Conservation (phyloP, 2,797 vertebrate species). For the Rhinatrema bivittatum region DNA sequence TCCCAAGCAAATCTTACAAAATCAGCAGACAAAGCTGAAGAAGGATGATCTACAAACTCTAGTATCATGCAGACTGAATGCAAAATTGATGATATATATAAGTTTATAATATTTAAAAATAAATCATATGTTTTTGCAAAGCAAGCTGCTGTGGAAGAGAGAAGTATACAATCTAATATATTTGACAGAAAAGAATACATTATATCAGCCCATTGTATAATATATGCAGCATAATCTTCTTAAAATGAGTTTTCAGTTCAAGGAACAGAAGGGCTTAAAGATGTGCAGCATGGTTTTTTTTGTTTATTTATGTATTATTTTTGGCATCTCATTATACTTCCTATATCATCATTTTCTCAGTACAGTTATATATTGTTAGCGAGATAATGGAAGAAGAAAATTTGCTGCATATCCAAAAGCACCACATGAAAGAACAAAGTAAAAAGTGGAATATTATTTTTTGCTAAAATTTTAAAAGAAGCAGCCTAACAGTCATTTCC, state of each 20-base stretch:
- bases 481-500: no score
- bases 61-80: conserved; percentile 1
- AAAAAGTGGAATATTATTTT: no score
- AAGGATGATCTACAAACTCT: not conserved
- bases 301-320: no score
- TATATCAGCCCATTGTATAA: conserved; percentile 63
- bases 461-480: no score
- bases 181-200: conserved; percentile 44
- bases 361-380: conserved; percentile 60
- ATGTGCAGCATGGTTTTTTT: conserved; percentile 53
- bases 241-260: conserved; percentile 76
- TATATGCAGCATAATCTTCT: conserved; percentile 74
- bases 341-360: conserved; percentile 47
- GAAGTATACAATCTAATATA: conserved; percentile 2
- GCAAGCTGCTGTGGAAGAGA: no score
- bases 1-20: no score
- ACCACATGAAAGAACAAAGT: no score
- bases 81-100: not conserved
- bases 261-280: conserved; percentile 71
- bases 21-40: not conserved
- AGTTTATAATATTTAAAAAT: conserved; percentile 4
- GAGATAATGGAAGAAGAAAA: no score
- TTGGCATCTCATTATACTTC: conserved; percentile 64
- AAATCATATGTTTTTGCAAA: conserved; percentile 4
- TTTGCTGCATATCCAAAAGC: no score